A percentile compares a stretch with the other conserved stretches of the same genome.
Conservation (phyloP, 2,888 invertebrate species). For the Pyrrhia umbra region DNA sequence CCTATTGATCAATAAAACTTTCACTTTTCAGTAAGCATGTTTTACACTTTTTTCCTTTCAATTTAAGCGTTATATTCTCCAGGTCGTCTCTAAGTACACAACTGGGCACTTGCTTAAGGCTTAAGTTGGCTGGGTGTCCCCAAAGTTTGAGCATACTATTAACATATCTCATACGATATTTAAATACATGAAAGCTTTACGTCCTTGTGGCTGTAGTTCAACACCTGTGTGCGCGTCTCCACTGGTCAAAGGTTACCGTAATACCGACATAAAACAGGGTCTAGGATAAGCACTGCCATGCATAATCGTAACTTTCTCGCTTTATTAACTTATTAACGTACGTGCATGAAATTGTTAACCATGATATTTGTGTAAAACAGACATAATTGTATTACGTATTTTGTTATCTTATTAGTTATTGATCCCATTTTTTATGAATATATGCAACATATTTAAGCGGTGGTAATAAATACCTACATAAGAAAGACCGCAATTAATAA, state of each 20-base stretch:
- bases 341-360: conserved; percentile 50
- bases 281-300: conserved; percentile 53
- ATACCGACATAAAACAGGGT: conserved; percentile 52
- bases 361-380: conserved; percentile 23
- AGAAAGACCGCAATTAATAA: too few relatives aligned
- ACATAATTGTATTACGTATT: neutral
- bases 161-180: conserved; percentile 59
- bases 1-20: too few relatives aligned
- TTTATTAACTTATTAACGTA: conserved; percentile 57
- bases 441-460: too few relatives aligned
- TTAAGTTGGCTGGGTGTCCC: conserved; percentile 52
- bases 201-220: conserved; percentile 55
- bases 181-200: conserved; percentile 56
- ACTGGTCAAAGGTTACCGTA: conserved; percentile 55
- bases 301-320: conserved; percentile 52
- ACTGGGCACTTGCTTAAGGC: conserved; percentile 49
- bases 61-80: conserved; percentile 30
- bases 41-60: conserved; percentile 24
- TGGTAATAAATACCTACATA: too few relatives aligned
- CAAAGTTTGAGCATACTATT: conserved; percentile 50
- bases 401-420: neutral
- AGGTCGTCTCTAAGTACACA: conserved; percentile 36
- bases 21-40: too few relatives aligned
- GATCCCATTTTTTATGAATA: too few relatives aligned
- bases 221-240: conserved; percentile 54